phyloP scores from a whole-genome alignment of 2,797 vertebrate genomes.

The Tenualosa ilisha region DNA sequence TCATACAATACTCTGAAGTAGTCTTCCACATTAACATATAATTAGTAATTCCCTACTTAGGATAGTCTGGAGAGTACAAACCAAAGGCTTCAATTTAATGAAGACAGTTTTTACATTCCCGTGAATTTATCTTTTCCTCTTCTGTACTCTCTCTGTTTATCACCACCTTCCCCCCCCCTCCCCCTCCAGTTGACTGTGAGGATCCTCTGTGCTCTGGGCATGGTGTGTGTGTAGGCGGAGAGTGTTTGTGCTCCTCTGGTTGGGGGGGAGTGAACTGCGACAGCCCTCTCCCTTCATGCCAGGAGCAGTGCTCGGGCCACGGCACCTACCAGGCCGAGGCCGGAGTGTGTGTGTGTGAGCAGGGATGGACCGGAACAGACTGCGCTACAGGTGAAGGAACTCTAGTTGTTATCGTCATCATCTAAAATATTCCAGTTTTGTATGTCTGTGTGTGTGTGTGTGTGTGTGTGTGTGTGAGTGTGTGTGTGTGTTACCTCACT shows the following conservation, averaged over 20 bases:
- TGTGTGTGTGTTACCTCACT: not conserved
- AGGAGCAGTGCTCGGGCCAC: constrained; percentile 84
- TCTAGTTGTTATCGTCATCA: not conserved
- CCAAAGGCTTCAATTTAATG: not conserved
- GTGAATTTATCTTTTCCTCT: not conserved
- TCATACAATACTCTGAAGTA: not conserved
- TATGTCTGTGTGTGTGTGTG: not conserved
- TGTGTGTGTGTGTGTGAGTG: not conserved
- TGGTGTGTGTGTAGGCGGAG: constrained; percentile 82
- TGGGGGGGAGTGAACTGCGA: constrained; percentile 84
- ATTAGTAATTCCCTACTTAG: not conserved
- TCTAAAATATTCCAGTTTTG: not conserved
- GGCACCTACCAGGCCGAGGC: constrained; percentile 77
- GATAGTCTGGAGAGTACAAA: not conserved
- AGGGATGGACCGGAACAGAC: constrained; percentile 81
- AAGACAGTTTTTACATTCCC: not conserved
- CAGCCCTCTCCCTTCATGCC: constrained; percentile 76
- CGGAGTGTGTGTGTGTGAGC: constrained; percentile 79
- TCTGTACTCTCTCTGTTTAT: not conserved
- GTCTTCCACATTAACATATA: not conserved
- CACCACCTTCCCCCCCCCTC: not conserved
- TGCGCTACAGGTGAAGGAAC: constrained; percentile 78
- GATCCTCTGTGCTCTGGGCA: constrained; percentile 82
- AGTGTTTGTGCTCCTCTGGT: constrained; percentile 82
- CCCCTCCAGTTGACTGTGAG: constrained; percentile 77